Evolutionary conservation across 2,888 invertebrate genomes (phyloP).

Genomic region (Deilephila elpenor): DNA sequence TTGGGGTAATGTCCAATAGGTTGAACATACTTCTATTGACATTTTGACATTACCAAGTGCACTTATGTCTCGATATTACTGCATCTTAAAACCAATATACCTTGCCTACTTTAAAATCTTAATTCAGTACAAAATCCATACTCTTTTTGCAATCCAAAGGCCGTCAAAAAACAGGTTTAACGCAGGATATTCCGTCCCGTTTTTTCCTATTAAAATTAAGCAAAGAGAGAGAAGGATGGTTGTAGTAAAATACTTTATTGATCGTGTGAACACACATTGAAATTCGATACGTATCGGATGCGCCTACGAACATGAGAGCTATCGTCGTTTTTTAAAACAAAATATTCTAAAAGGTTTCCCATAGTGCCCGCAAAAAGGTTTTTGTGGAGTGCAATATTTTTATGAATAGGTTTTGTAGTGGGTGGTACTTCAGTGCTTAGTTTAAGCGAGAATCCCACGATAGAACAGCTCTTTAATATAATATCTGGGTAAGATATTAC

Average conservation of each 20-base stretch:
- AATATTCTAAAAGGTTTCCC: slow-evolving; percentile 17
- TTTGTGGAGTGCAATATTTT: not conserved
- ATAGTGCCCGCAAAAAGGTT: not conserved
- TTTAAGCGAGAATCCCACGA: no score
- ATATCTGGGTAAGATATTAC: no score
- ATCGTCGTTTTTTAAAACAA: slow-evolving; percentile 1
- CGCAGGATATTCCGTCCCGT: not conserved
- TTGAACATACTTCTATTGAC: no score
- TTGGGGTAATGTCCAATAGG: no score
- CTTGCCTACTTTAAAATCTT: not conserved
- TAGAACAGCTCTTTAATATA: no score
- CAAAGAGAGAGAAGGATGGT: not conserved
- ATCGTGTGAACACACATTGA: slow-evolving; percentile 26
- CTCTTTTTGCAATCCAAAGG: slow-evolving; percentile 8
- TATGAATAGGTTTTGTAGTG: no score
- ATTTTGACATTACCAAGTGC: no score
- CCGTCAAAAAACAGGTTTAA: slow-evolving; percentile 4
- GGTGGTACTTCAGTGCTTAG: no score
- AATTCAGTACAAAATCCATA: not conserved
- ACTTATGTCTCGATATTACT: no score
- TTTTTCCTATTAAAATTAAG: not conserved
- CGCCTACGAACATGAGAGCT: slow-evolving; percentile 16
- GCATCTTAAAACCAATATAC: not conserved
- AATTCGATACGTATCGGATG: slow-evolving; percentile 23
- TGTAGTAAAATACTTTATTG: slow-evolving; percentile 10